Evolutionary conservation across 2,888 invertebrate genomes (phyloP), one percentile per base, ranked within the genome.

Genomic region (Rhorus exstirpatorius): DNA sequence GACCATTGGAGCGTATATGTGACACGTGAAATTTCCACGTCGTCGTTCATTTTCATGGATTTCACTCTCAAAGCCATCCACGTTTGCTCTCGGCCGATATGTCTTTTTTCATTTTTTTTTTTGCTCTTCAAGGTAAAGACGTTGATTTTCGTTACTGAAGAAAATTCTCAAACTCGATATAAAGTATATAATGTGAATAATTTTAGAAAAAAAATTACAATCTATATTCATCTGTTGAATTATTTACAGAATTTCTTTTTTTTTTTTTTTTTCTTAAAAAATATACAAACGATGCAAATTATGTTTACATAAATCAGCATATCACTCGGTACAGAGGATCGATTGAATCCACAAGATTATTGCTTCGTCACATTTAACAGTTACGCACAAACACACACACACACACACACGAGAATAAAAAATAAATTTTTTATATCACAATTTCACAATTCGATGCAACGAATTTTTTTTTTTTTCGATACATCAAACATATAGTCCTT

Each of bases 171-270:
- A n/a, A n/a, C n/a, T n/a, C n/a, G n/a, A n/a, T n/a, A n/a, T n/a
- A n/a, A n/a, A n/a, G n/a, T n/a, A n/a, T n/a, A n/a, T n/a, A n/a
- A n/a, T n/a, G n/a, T n/a, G n/a, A n/a, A n/a, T n/a, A n/a, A n/a
- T n/a, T n/a, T n/a, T n/a, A n/a, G n/a, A n/a, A n/a, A n/a, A n/a
- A n/a, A n/a, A n/a, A n/a, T n/a, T n/a, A n/a, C n/a, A n/a, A n/a
- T n/a, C n/a, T n/a, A n/a, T n/a, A n/a, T n/a, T n/a, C n/a, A n/a
- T n/a, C n/a, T n/a, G n/a, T n/a, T n/a, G n/a, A 71, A 31, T 60
- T 80, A 80, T 80, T 61, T 80, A 80, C 79, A 80, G 46, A 60
- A 44, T 41, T 49, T 24, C 10, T 41, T 58, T 38, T 53, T 19
- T 3, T 19, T 10, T 51, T 58, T 26, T 19, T 19, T 14, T 67